These are phyloP conservation scores for Perizoma flavofasciatum DNA, from an alignment of 2,888 invertebrate genomes.

Conservation along the genomic window DNA sequence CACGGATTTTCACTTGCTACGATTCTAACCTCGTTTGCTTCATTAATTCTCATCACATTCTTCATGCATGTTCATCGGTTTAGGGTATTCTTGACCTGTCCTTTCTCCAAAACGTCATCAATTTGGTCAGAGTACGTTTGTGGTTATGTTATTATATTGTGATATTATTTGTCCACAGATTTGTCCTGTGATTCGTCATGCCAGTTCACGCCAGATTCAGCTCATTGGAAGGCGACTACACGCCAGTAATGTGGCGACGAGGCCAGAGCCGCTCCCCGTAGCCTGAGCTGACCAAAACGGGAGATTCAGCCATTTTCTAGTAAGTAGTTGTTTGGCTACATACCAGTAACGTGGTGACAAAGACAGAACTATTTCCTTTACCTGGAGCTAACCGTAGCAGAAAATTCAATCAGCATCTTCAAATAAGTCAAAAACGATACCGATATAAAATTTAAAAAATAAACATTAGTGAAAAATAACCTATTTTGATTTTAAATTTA, in stretches of 20 bases:
- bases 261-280: slow-evolving; percentile 79
- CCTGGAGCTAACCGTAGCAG: slow-evolving; percentile 48
- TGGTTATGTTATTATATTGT: slow-evolving; percentile 6
- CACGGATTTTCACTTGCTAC: too few relatives aligned
- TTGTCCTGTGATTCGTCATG: slow-evolving; percentile 59
- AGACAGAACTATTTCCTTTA: slow-evolving; percentile 77
- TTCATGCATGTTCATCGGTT: too few relatives aligned
- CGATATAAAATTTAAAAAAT: too few relatives aligned
- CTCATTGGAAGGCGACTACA: slow-evolving; percentile 72
- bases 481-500: too few relatives aligned
- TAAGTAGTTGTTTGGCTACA: too few relatives aligned
- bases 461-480: too few relatives aligned
- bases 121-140: too few relatives aligned
- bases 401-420: slow-evolving; percentile 38
- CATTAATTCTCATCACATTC: too few relatives aligned
- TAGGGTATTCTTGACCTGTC: too few relatives aligned
- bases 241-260: slow-evolving; percentile 73
- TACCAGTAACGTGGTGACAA: slow-evolving; percentile 71
- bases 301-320: slow-evolving; percentile 48
- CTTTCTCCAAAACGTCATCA: too few relatives aligned
- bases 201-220: slow-evolving; percentile 60
- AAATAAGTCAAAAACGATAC: slow-evolving; percentile 49
- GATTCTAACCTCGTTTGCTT: too few relatives aligned
- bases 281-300: slow-evolving; percentile 49
- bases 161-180: slow-evolving; percentile 42